Percentiles rank a stretch among this genome's conserved stretches.
phyloP scores from a whole-genome alignment of 2,888 invertebrate genomes.

The Oscheius sp. region DNA sequence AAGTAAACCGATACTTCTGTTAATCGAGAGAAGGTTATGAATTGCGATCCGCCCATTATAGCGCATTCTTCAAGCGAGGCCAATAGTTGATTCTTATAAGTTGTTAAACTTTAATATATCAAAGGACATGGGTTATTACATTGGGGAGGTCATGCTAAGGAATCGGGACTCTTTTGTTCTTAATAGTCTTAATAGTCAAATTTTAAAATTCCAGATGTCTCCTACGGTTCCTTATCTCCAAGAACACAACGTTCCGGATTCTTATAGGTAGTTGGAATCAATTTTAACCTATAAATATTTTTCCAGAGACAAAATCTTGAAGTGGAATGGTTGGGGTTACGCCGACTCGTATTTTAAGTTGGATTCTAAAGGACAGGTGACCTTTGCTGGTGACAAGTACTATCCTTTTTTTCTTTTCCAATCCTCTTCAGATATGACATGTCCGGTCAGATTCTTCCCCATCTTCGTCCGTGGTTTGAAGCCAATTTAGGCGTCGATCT shows the following conservation, averaged over 20 bases:
- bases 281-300: not conserved
- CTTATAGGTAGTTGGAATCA: slow-evolving; percentile 22
- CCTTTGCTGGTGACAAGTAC: slow-evolving; percentile 87
- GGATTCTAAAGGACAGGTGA: slow-evolving; percentile 76
- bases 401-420: slow-evolving; percentile 40
- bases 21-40: no score
- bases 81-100: no score
- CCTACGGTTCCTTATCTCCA: slow-evolving; percentile 27
- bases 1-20: no score
- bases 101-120: no score
- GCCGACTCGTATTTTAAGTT: slow-evolving; percentile 87
- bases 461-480: slow-evolving; percentile 83
- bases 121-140: no score
- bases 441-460: slow-evolving; percentile 77
- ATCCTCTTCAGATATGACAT: slow-evolving; percentile 70
- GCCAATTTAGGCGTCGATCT: slow-evolving; percentile 78
- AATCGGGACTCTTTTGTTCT: not conserved
- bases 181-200: not conserved
- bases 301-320: slow-evolving; percentile 75
- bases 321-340: slow-evolving; percentile 99
- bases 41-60: no score
- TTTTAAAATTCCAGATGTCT: slow-evolving; percentile 7
- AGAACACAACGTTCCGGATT: slow-evolving; percentile 40
- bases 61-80: no score
- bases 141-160: no score